Evolutionary conservation across 2,888 invertebrate genomes (phyloP).

Genomic region (Cenopis cana): DNA sequence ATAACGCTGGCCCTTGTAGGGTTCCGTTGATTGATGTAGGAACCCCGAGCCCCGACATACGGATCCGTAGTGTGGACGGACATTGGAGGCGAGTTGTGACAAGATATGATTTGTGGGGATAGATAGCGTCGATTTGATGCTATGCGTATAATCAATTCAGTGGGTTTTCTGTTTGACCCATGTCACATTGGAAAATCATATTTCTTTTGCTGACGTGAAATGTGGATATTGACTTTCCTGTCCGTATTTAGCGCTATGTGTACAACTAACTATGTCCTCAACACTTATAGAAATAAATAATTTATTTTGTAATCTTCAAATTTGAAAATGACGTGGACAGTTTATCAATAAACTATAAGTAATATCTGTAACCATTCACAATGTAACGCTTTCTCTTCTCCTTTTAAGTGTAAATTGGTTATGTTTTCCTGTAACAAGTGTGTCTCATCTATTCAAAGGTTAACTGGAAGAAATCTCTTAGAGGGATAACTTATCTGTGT

Average conservation of each 20-base stretch:
- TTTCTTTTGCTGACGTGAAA: constrained; percentile 17
- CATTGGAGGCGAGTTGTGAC: constrained; percentile 27
- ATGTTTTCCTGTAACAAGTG: too few relatives aligned
- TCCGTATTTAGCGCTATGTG: background rate
- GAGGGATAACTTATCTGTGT: too few relatives aligned
- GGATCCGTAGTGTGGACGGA: constrained; percentile 24
- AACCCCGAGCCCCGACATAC: constrained; percentile 17
- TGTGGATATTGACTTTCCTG: constrained; percentile 12
- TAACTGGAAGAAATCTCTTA: too few relatives aligned
- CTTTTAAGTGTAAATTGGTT: too few relatives aligned
- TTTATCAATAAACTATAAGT: too few relatives aligned
- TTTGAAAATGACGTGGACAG: too few relatives aligned
- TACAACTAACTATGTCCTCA: too few relatives aligned
- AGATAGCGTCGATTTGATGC: constrained; percentile 25
- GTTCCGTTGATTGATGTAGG: constrained; percentile 39
- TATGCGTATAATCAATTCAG: constrained; percentile 24
- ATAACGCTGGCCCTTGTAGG: constrained; percentile 21
- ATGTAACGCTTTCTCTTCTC: too few relatives aligned
- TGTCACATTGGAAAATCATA: constrained; percentile 17
- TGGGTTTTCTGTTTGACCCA: constrained; percentile 30
- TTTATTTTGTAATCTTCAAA: too few relatives aligned
- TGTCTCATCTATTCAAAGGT: too few relatives aligned
- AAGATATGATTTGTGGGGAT: constrained; percentile 33
- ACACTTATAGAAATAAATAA: too few relatives aligned
- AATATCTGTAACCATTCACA: too few relatives aligned